Conservation (phyloP, 1,140 invertebrate species). For the Euura lappo region DNA sequence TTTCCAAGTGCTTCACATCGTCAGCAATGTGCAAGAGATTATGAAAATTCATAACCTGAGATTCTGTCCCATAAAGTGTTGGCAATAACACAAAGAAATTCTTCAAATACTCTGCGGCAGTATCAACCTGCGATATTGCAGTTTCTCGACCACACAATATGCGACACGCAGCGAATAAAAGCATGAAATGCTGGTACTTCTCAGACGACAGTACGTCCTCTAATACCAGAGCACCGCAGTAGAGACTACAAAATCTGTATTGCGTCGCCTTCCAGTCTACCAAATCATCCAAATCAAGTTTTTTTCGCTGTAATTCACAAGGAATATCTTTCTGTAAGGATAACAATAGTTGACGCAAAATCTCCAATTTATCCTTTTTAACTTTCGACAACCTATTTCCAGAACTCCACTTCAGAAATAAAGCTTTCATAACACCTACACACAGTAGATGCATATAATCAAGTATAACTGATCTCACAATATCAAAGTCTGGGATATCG, state of each 20-base stretch:
- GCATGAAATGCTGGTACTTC: constrained; percentile 31
- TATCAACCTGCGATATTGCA: constrained; percentile 17
- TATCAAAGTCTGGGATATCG: too few relatives aligned
- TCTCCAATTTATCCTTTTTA: too few relatives aligned
- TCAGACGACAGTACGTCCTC: constrained; percentile 24
- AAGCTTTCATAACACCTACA: too few relatives aligned
- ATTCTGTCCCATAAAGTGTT: constrained; percentile 27
- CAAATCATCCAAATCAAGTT: constrained; percentile 27
- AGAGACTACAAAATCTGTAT: constrained; percentile 31
- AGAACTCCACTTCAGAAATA: too few relatives aligned
- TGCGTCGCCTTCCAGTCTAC: constrained; percentile 33
- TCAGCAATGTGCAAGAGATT: constrained; percentile 25
- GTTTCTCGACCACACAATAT: constrained; percentile 27
- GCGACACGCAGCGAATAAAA: constrained; percentile 28
- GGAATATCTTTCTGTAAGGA: constrained; percentile 12
- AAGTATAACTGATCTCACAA: too few relatives aligned
- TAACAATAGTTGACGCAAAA: too few relatives aligned
- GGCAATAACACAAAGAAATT: constrained; percentile 33
- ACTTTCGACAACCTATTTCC: too few relatives aligned
- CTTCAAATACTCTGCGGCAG: constrained; percentile 29
- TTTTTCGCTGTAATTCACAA: constrained; percentile 29
- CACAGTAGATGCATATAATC: too few relatives aligned
- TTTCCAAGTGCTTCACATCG: constrained; percentile 27
- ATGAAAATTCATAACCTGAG: constrained; percentile 31
- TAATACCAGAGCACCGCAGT: constrained; percentile 24